Base-by-base conservation (phyloP, 1,140 invertebrate species). In the Scaptomyza graminum region DNA sequence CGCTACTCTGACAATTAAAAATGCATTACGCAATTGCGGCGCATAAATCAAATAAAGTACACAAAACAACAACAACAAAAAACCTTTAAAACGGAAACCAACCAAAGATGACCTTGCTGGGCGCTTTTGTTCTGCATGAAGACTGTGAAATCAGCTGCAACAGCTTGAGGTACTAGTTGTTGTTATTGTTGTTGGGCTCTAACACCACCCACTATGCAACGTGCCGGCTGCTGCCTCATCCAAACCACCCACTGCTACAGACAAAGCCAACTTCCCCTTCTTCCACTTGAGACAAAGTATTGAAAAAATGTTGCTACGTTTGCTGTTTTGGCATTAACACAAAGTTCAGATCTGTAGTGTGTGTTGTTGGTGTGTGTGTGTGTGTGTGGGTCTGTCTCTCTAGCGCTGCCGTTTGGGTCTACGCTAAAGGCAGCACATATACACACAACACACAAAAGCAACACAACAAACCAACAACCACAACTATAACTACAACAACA, bases 291-390 rank as follows among this genome's bases (percentile, higher is more conserved):
- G 39, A 41, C 8, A 16, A 49, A 34, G 9, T 50, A 41, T 37
- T 52, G 49, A 71, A 70, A 71, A 37, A 28, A 28, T 9, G 61
- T 68, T 61, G 69, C 63, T 67, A 67, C 56, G 55, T 62, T 66
- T 72, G 73, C 62, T 61, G 37, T 64, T 74, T 74, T 74, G 67
- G 68, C 73, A 72, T 72, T 75, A 75, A 75, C 68, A 75, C 68
- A 75, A 75, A 75, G 73, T 75, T 72, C 68, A 75, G 51, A 73
- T 67, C 52, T 68, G 56, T 25, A 5, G 28, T 16, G 25, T 65
- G 37, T 62, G 37, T 43, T n/a, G n/a, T n/a, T n/a, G n/a, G 55
- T 50, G 39, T 50, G 1, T 22, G 13, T 68, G 22, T 37, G 34
- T 66, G 63, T 62, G 28, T 56, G 64, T 66, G 46, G 68, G 44